A percentile compares a stretch with the other conserved stretches of the same genome.
These are phyloP conservation scores for Apomyelois bistriatella DNA, from an alignment of 2,888 invertebrate genomes.

Conservation along the genomic window DNA sequence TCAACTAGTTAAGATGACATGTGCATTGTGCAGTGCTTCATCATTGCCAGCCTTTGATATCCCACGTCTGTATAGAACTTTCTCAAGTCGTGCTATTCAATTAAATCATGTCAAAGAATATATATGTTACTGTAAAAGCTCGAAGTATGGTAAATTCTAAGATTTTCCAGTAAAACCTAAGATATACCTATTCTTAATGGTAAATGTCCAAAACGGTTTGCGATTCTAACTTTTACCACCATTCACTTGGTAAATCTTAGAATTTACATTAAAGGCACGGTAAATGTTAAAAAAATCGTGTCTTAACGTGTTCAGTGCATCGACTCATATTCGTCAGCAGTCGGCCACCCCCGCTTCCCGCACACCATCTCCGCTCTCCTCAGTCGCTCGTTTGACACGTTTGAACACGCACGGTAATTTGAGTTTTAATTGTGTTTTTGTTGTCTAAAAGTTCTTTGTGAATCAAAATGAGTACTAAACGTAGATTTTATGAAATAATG, in stretches of 20 bases:
- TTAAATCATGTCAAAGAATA: too few relatives aligned
- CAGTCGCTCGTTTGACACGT: conserved; percentile 3
- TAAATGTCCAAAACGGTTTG: neutral
- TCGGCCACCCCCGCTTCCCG: neutral
- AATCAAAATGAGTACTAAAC: conserved; percentile 1
- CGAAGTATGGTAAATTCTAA: neutral
- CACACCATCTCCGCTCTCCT: neutral
- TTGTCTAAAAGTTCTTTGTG: neutral
- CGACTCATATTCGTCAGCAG: neutral
- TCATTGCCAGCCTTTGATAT: too few relatives aligned
- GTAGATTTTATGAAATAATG: conserved; percentile 4
- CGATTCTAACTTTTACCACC: neutral
- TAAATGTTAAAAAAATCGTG: neutral
- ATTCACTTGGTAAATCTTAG: neutral
- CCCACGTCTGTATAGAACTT: too few relatives aligned
- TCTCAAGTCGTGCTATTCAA: too few relatives aligned
- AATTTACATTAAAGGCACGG: neutral
- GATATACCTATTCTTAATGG: neutral
- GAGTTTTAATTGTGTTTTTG: neutral
- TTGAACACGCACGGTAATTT: conserved; percentile 3
- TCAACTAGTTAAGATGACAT: too few relatives aligned
- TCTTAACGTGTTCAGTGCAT: conserved; percentile 2
- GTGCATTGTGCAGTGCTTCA: too few relatives aligned
- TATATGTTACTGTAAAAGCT: neutral
- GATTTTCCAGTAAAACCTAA: neutral